Evolutionary conservation across 2,113 vertebrate genomes (phyloP), one percentile per base, ranked within the genome.

Genomic region (Electrona antarctica): DNA sequence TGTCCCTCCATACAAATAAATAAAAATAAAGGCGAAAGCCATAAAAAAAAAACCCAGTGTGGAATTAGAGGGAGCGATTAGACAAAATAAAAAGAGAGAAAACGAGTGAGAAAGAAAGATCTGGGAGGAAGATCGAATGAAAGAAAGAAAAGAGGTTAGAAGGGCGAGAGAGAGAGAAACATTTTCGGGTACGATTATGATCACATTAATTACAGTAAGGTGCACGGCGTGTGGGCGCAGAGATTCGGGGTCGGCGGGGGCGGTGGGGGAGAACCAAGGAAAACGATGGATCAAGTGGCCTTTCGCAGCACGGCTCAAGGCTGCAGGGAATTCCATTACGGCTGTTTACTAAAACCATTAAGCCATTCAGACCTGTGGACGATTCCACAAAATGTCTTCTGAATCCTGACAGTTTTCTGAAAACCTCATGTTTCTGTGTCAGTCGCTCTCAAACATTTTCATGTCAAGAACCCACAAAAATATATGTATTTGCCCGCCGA

Each of bases 1-100:
- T 81, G 64, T 78, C 78, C 82, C 85, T 86, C 86, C 79, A 69
- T 84, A 85, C 85, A 91, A 87, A 87, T 91, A 84, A 90, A 89
- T 86, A 85, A 84, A 89, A 88, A 90, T 90, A 82, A 88, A 81
- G 89, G 89, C 79, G 86, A 92, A 92, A 90, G 89, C 89, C 85
- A 81, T 79, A 69, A 56, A 60, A 73, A 89, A 86, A 77, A 86
- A 77, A 83, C 71, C 79, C 87, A 70, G 80, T 12, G 57, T 73
- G 56, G 72, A 80, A 83, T 73, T 61, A 67, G 64, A 71, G 71
- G n/a, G 64, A 84, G 76, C 28, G 70, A 85, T 84, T 78, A 83
- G 64, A 67, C 65, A 76, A 76, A 69, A 69, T n/a, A 66, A 85
- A 80, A 78, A 12, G 60, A 74, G 60, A 28, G 76, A 71, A 85